Evolutionary conservation across 1,140 invertebrate genomes (phyloP), one percentile per base, ranked within the genome.

Genomic region (Calycopis cecrops): DNA sequence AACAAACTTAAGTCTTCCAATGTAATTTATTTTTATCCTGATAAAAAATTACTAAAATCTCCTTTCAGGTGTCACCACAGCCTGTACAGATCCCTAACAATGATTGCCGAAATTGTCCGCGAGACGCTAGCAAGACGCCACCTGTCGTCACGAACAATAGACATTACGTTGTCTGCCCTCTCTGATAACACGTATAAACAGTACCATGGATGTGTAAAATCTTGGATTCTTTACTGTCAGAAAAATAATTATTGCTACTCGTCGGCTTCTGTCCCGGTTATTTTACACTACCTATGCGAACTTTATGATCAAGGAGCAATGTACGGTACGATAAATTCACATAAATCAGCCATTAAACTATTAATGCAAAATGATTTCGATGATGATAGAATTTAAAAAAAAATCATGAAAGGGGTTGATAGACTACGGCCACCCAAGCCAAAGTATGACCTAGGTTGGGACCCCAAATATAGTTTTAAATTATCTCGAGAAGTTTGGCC

Each of bases 31-130:
- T 38, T 38, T 38, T 12, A 38, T 38, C 37, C 37, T 38, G 37
- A 38, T 38, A 38, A 38, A 38, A 38, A 38, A 3, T 38, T 38
- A 38, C 37, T 38, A n/a, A 3, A 38, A 38, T 38, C 37, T 38
- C 12, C 37, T 9, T 38, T n/a, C 37, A 38, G 37, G 37, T 9
- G 9, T 38, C 37, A 38, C 12, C 37, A 38, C 37, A 38, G 37
- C 9, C 37, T 38, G 37, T 38, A 38, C 37, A 38, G 9, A 38
- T 38, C 37, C 37, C 37, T 38, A 38, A 38, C 37, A 38, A 38
- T 38, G 37, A 38, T 38, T 38, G 37, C 37, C 37, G 37, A 38
- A 38, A 38, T 4, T 38, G 37, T 9, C 37, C 9, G 37, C 37
- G 37, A 38, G 9, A 38, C 37, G 9, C 37, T 38, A 12, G 37